A percentile compares a stretch with the other conserved stretches of the same genome.
Conservation (phyloP, 2,797 vertebrate species). For the Danio jaintianensis region DNA sequence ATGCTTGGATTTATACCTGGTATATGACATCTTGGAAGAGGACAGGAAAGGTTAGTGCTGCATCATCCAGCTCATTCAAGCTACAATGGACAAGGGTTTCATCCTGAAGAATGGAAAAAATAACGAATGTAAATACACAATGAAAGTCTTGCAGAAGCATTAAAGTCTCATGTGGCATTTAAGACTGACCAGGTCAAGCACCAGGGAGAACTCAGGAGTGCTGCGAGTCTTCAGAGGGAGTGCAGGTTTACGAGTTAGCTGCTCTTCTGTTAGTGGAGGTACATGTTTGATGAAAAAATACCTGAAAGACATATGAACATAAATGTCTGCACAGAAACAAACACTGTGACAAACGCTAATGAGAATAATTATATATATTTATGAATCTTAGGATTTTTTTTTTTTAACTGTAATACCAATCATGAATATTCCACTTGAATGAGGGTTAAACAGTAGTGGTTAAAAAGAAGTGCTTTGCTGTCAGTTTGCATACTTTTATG, state of each 20-base stretch:
- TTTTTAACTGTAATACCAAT: not conserved
- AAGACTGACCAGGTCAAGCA: conserved; percentile 89
- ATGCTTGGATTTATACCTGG: conserved; percentile 81
- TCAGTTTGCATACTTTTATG: not conserved
- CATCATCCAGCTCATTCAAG: conserved; percentile 97
- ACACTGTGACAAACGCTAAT: not conserved
- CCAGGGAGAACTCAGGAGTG: conserved; percentile 96
- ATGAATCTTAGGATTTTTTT: not conserved
- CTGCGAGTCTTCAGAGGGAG: conserved; percentile 96
- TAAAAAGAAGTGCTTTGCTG: not conserved
- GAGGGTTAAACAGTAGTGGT: not conserved
- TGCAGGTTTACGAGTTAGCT: conserved; percentile 95
- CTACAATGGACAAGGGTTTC: conserved; percentile 99
- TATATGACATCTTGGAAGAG: conserved; percentile 99
- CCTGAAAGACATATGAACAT: conserved; percentile 72
- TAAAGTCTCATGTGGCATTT: not conserved
- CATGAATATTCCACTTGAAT: not conserved
- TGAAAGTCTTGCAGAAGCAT: not conserved
- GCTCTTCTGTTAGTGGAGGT: conserved; percentile 95
- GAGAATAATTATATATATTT: not conserved
- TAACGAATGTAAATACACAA: not conserved
- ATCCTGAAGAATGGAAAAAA: conserved; percentile 77
- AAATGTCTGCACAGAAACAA: not conserved
- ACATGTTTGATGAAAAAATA: conserved; percentile 99
- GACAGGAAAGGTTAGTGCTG: conserved; percentile 97